Percentiles rank a stretch among this genome's conserved stretches.
Evolutionary conservation across 1,140 invertebrate species (phyloP).

Genomic region (Colletes gigas): DNA sequence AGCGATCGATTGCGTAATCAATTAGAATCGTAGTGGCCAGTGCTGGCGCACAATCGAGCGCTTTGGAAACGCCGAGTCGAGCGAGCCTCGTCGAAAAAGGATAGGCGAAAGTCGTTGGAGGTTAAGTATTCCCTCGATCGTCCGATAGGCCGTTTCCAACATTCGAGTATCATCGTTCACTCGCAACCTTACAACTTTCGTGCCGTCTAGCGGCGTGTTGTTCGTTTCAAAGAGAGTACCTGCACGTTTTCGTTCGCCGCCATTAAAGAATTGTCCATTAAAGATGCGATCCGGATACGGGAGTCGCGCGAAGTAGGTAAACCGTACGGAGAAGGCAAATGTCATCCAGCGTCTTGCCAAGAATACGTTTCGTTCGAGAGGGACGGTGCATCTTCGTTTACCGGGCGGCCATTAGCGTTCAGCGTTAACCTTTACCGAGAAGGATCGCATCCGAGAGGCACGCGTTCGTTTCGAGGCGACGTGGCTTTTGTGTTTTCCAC

Average conservation of each 20-base stretch:
- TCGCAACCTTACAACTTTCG: too few species aligned
- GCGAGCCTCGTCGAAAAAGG: too few species aligned
- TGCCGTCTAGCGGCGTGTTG: too few species aligned
- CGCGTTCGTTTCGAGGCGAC: conserved; percentile 9
- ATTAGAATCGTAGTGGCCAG: too few species aligned
- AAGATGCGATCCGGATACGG: conserved; percentile 17
- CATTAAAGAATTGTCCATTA: conserved; percentile 2
- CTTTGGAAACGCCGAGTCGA: too few species aligned
- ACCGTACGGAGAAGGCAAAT: conserved; percentile 46
- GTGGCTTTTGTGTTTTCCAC: conserved; percentile 32
- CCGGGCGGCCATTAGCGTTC: conserved; percentile 37
- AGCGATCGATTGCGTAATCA: too few species aligned
- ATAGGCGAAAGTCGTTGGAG: too few species aligned
- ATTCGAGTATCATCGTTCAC: too few species aligned
- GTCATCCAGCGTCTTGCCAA: conserved; percentile 27
- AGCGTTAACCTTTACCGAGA: conserved; percentile 51
- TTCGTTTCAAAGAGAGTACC: too few species aligned
- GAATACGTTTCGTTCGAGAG: conserved; percentile 1
- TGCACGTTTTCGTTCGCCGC: background rate
- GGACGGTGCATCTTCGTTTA: conserved; percentile 49
- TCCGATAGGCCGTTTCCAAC: too few species aligned
- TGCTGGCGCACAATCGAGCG: too few species aligned
- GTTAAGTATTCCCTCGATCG: too few species aligned
- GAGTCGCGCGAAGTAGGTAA: conserved; percentile 33
- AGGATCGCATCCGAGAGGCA: conserved; percentile 34